Evolutionary conservation across 2,113 vertebrate species (phyloP).

Genomic region (Peromyscus californicus): DNA sequence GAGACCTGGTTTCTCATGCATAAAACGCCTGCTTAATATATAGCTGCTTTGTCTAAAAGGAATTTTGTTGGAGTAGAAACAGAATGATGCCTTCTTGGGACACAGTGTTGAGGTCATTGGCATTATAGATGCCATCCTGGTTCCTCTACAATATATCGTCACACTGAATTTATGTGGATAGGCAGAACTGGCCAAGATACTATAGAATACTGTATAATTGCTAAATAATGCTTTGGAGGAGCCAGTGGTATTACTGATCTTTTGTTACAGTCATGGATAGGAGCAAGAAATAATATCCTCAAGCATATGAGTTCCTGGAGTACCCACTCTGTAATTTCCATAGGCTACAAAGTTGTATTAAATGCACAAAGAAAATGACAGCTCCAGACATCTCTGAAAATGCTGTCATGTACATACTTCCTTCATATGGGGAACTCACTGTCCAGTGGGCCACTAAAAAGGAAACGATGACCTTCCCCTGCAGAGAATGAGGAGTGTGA

Average conservation of each 20-base stretch:
- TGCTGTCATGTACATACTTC: neutral
- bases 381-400: neutral
- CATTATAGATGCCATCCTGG: neutral
- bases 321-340: neutral
- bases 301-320: neutral
- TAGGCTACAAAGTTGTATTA: neutral
- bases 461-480: neutral
- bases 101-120: neutral
- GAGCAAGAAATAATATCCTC: neutral
- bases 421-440: neutral
- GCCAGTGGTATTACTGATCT: neutral
- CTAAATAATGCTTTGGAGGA: neutral
- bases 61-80: neutral
- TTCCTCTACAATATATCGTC: neutral
- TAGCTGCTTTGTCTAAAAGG: constrained; percentile 34
- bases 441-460: neutral
- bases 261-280: neutral
- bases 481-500: constrained; percentile 22
- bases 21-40: neutral
- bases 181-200: neutral
- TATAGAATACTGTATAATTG: neutral
- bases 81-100: neutral
- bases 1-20: neutral
- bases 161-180: neutral
- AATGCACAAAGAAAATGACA: neutral